phyloP scores from a whole-genome alignment of 2,888 invertebrate species.

The Tortricodes alternella region DNA sequence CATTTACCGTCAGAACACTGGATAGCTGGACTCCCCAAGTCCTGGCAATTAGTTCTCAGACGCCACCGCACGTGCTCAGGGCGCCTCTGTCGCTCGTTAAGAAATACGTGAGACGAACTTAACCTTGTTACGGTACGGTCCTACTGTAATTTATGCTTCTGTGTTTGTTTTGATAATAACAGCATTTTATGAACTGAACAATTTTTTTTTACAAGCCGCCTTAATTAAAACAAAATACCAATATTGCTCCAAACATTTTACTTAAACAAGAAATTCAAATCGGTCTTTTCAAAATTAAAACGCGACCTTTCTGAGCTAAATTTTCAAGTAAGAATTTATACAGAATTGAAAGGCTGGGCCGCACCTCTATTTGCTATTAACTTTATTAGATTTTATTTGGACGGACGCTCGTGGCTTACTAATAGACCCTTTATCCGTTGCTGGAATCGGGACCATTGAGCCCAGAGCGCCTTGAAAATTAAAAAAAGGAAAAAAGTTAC shows the following conservation, averaged over 20 bases:
- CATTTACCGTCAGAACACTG: slow-evolving; percentile 6
- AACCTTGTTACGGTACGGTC: slow-evolving; percentile 35
- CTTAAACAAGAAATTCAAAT: slow-evolving; percentile 13
- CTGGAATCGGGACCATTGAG: slow-evolving; percentile 38
- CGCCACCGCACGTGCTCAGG: slow-evolving; percentile 30
- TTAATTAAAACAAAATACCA: not conserved
- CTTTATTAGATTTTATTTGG: slow-evolving; percentile 75
- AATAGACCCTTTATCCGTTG: slow-evolving; percentile 61
- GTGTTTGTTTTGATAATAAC: not conserved
- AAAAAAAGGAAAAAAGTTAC: no score
- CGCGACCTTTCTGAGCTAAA: slow-evolving; percentile 48
- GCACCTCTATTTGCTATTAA: slow-evolving; percentile 59
- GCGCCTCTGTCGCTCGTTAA: slow-evolving; percentile 53
- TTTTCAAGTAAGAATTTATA: slow-evolving; percentile 47
- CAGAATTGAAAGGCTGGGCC: slow-evolving; percentile 61
- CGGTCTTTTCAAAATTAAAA: slow-evolving; percentile 32
- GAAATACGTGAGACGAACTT: slow-evolving; percentile 47
- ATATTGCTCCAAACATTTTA: not conserved
- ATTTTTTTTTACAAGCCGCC: no score
- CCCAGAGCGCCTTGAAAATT: not conserved
- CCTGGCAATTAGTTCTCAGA: slow-evolving; percentile 33
- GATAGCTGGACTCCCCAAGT: slow-evolving; percentile 1
- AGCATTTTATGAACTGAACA: no score
- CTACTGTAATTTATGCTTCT: slow-evolving; percentile 29
- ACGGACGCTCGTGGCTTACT: slow-evolving; percentile 55